Evolutionary conservation across 37 sponge, comb jelly and placozoan genomes (phyloP), one percentile per base, ranked within the genome.

Genomic region (Chondrilla cf. caribensis): DNA sequence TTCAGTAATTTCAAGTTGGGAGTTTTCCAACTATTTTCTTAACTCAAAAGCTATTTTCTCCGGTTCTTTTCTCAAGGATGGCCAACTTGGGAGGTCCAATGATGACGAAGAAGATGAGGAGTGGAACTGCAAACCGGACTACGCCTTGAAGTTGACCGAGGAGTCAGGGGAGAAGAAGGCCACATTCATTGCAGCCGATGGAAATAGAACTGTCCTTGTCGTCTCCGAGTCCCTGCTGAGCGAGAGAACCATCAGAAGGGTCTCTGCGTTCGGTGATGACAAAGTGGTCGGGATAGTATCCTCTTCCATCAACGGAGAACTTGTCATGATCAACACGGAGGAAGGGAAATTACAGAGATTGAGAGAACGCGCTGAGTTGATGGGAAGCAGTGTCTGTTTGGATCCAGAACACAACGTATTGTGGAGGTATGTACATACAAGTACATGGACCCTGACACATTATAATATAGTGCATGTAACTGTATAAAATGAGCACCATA

Each of bases 361-460:
- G 44, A 85, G 82, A 14, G 87, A 83, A 21, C 95, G 91, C 79
- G 89, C 77, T 39, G 87, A 88, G 26, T 64, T 94, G 58, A 25
- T 26, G 35, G 82, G 67, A 38, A 39, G 77, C 60, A 73, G 77
- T 6, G 68, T 94, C 43, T 88, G 87, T 77, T 38, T 91, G 33
- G 95, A 94, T 72, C 89, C 92, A 24, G 87, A 86, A 64, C 90
- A 88, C 86, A 85, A 91, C 38, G 67, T 90, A 29, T 58, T 94
- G 78, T 94, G 95, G 95, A 88, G 70, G 82, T 82, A 37, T 8
- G 17, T 79, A 44, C 37, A 79, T 51, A 44, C 47, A 44, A 60
- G 80, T 54, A n/a, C n/a, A n/a, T n/a, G n/a, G n/a, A n/a, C n/a
- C n/a, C n/a, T n/a, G n/a, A n/a, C n/a, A n/a, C n/a, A n/a, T n/a